Conservation (phyloP, 1,140 invertebrate genomes). For the Matsumurasca onukii region DNA sequence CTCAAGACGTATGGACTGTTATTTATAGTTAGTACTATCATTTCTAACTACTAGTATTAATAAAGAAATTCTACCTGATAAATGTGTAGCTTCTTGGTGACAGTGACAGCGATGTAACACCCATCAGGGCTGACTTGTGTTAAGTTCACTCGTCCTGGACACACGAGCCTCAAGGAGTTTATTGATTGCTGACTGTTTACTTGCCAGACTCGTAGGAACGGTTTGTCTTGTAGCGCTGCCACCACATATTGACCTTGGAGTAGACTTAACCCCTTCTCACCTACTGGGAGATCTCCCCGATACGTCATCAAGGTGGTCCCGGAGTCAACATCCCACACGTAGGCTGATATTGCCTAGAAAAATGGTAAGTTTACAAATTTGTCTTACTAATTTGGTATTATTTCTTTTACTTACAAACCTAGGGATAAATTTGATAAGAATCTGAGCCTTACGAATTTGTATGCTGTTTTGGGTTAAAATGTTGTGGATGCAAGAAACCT, state of each 20-base stretch:
- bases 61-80: slow-evolving; percentile 81
- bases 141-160: slow-evolving; percentile 72
- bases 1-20: too few species aligned
- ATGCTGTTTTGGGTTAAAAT: too few species aligned
- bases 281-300: slow-evolving; percentile 65
- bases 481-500: too few species aligned
- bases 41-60: too few species aligned
- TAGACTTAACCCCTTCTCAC: slow-evolving; percentile 59
- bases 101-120: slow-evolving; percentile 69
- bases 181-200: slow-evolving; percentile 73
- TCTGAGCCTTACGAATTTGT: too few species aligned
- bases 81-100: slow-evolving; percentile 78
- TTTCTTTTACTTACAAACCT: too few species aligned
- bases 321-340: slow-evolving; percentile 45
- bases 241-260: slow-evolving; percentile 71
- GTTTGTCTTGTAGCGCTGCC: slow-evolving; percentile 68
- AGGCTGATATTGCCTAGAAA: too few species aligned
- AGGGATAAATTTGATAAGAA: too few species aligned
- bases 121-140: slow-evolving; percentile 67
- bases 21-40: too few species aligned
- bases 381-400: too few species aligned
- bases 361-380: too few species aligned
- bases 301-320: slow-evolving; percentile 71
- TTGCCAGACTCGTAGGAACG: slow-evolving; percentile 76
- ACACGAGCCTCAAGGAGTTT: slow-evolving; percentile 66